Base-by-base conservation (phyloP, 2,888 invertebrate species). In the Papilio elwesi region DNA sequence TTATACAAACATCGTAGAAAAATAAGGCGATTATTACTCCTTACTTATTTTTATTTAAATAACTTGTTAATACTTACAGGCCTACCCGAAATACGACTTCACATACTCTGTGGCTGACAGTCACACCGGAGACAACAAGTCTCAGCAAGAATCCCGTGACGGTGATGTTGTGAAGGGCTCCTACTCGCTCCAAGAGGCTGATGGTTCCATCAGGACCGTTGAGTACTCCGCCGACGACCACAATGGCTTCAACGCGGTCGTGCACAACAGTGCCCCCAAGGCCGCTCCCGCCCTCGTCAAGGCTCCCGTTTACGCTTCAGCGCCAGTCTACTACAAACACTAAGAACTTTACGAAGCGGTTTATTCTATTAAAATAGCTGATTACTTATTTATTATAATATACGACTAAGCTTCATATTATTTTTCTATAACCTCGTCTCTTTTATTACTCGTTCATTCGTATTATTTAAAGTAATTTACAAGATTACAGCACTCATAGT, bases 111-210 rank as follows among this genome's bases (percentile, higher is more conserved):
- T 95, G 1, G 89, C 93, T 76, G 95, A 95, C 82, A 87, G 91
- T 26, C 94, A 94, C 85, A 94, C 94, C 82, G 94, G 94, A 63
- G 95, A 95, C 88, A 90, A 93, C 86, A 94, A 95, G 87, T 89
- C 90, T 74, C 94, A 94, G 84, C 92, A 94, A 76, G 95, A 95
- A 82, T 79, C 82, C 74, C 90, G 92, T 76, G 94, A 94, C 78
- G 94, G 94, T 59, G 94, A 94, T 78, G 92, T 89, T 1, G 94
- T 94, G 76, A 92, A 92, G 82, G 95, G 94, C 79, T 89, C 91
- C 13, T 94, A 95, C 90, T 93, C 94, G 16, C 85, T 94, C 79
- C 90, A 92, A 76, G 94, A 94, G 81, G 93, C 94, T 66, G 94
- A 94, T 81, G 94, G 94, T 81, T 94, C 94, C 85, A 82, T 93